Base-by-base conservation (phyloP, 2,113 vertebrate genomes). In the Piaya cayana region DNA sequence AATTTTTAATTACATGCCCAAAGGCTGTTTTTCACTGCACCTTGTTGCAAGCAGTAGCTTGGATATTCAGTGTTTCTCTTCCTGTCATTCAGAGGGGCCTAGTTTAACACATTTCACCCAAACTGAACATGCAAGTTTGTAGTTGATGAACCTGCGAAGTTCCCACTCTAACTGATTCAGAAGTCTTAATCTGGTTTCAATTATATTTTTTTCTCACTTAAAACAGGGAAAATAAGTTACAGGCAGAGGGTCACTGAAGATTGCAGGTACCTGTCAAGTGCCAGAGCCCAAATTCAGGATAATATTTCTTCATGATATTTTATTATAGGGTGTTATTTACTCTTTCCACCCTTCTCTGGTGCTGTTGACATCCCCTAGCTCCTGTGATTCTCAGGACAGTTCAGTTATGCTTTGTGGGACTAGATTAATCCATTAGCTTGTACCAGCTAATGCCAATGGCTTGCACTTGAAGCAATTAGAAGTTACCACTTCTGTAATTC, bases 1-100 rank as follows among this genome's bases (percentile, higher is more conserved):
- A 95, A 75, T 82, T 52, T 76, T 89, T 95, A 93, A 88, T 92
- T 91, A 68, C 3, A 9, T 53, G 32, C 21, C 91, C 39, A 87
- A 30, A 65, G 1, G 4, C 12, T 37, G 16, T 49, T 94, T 86
- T 82, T 62, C 67, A 72, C 53, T 39, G 30, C 82, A 82, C 42
- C 32, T 79, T 16, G 25, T 90, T 49, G 82, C 11, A 7, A 53
- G 36, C 49, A 82, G n/a, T 84, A 82, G 5, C 67, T 39, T 92
- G 67, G 49, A 76, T 93, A 92, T 85, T 92, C 82, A 88, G 90
- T 1, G 18, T 92, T 85, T 95, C 62, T 63, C 27, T 30, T 79
- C 70, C 58, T 82, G 67, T 88, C 70, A 87, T 56, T 94, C 74
- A 68, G 15, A 67, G 10, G 5, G 8, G 19, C 17, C 49, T 86